Percentiles rank a stretch among this genome's conserved stretches.
Evolutionary conservation across 2,113 vertebrate genomes (phyloP).

Genomic region (Mystacornis crossleyi): DNA sequence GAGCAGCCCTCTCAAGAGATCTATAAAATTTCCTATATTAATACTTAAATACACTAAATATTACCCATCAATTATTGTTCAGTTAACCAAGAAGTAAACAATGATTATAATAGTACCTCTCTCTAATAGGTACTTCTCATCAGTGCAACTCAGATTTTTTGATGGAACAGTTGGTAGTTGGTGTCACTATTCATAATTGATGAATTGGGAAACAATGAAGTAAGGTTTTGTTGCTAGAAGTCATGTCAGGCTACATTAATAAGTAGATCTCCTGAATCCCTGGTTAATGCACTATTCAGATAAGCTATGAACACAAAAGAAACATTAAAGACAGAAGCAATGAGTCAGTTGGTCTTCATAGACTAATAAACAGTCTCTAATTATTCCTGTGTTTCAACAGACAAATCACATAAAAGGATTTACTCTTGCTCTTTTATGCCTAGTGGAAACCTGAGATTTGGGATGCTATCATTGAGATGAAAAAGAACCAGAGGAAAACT

Average conservation of each 20-base stretch:
- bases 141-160: background rate
- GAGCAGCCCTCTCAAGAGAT: background rate
- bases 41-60: background rate
- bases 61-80: background rate
- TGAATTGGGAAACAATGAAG: background rate
- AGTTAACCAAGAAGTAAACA: background rate
- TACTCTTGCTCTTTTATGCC: background rate
- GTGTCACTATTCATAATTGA: background rate
- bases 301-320: background rate
- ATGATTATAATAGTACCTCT: background rate
- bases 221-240: background rate
- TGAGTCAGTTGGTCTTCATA: background rate
- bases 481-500: background rate
- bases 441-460: constrained; percentile 9
- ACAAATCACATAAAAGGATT: background rate
- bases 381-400: background rate
- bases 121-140: background rate
- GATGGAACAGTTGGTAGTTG: background rate
- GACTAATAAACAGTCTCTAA: background rate
- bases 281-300: background rate
- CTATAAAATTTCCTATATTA: background rate
- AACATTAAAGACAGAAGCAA: background rate
- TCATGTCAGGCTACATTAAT: background rate
- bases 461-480: background rate
- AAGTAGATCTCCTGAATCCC: background rate